Percentiles rank a stretch among this genome's conserved stretches.
Evolutionary conservation across 2,888 invertebrate species (phyloP).

Genomic region (Cryptocheilus praepositus): DNA sequence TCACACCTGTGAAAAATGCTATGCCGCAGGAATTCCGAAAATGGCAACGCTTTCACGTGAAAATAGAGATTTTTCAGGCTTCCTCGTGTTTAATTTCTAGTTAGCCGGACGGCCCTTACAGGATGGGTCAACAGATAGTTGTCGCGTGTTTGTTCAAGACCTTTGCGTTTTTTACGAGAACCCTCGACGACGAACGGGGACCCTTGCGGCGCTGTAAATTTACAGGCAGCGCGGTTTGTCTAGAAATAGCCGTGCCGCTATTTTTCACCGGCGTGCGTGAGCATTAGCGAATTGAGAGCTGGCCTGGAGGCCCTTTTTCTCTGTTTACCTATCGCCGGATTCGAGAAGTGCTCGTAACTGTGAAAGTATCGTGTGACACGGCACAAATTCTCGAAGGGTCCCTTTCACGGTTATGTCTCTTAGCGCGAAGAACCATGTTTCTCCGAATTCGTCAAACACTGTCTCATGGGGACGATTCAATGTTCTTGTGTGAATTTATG

Average conservation of each 20-base stretch:
- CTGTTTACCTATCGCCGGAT: slow-evolving; percentile 1
- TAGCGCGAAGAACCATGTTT: too few relatives aligned
- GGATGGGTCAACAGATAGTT: slow-evolving; percentile 57
- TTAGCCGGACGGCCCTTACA: slow-evolving; percentile 57
- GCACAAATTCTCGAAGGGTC: too few relatives aligned
- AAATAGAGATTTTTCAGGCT: slow-evolving; percentile 25
- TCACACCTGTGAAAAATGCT: too few relatives aligned
- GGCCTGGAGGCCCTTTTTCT: slow-evolving; percentile 7
- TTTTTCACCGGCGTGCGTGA: not conserved
- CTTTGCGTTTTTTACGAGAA: slow-evolving; percentile 59
- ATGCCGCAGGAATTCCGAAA: slow-evolving; percentile 28
- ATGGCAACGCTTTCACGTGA: slow-evolving; percentile 26
- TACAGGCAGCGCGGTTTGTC: not conserved
- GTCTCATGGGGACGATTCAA: not conserved
- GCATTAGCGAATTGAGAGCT: too few relatives aligned
- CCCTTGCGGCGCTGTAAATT: slow-evolving; percentile 19
- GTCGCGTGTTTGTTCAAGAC: slow-evolving; percentile 62
- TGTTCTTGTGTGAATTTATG: too few relatives aligned
- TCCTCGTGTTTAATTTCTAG: slow-evolving; percentile 51
- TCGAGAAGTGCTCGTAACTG: not conserved
- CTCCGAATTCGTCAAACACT: too few relatives aligned
- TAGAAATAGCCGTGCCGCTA: slow-evolving; percentile 3
- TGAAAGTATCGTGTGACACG: too few relatives aligned
- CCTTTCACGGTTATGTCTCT: too few relatives aligned
- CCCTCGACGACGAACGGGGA: slow-evolving; percentile 42